Percentiles rank a stretch among this genome's conserved stretches.
These are phyloP conservation scores for Torymus auratus DNA, from an alignment of 2,888 invertebrate species.

Conservation along the genomic window DNA sequence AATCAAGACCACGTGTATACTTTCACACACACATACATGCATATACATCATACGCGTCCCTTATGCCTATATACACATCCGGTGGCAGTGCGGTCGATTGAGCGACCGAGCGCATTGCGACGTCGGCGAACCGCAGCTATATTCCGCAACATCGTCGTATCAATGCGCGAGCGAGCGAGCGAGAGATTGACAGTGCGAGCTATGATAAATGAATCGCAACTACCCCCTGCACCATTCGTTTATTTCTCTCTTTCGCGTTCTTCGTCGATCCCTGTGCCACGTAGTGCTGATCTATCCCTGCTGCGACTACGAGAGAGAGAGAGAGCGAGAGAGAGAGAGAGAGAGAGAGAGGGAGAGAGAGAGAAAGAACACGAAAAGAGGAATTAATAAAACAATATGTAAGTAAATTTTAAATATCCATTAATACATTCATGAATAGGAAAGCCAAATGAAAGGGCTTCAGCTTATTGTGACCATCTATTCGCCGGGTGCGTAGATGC, in stretches of 20 bases:
- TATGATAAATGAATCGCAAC: constrained; percentile 71
- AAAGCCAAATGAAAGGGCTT: too few species aligned
- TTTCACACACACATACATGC: too few species aligned
- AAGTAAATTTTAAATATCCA: too few species aligned
- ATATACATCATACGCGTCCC: too few species aligned
- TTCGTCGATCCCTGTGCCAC: constrained; percentile 5
- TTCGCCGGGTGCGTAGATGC: too few species aligned
- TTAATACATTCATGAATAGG: too few species aligned
- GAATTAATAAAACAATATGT: too few species aligned
- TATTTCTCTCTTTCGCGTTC: constrained; percentile 45
- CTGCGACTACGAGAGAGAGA: constrained; percentile 59
- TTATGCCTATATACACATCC: too few species aligned
- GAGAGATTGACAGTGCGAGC: constrained; percentile 74
- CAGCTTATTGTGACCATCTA: too few species aligned
- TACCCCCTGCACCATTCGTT: constrained; percentile 46
- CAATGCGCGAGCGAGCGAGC: constrained; percentile 67
- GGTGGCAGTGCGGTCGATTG: constrained; percentile 54
- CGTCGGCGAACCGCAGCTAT: constrained; percentile 66
- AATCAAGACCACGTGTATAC: neutral
- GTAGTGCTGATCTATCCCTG: constrained; percentile 67
- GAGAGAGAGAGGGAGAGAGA: neutral
- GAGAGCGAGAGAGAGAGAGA: constrained; percentile 58
- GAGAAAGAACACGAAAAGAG: too few species aligned
- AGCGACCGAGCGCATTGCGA: constrained; percentile 65
- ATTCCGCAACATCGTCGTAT: constrained; percentile 67